Evolutionary conservation across 2,888 invertebrate genomes (phyloP), one percentile per base, ranked within the genome.

Genomic region (Andrena praecox): DNA sequence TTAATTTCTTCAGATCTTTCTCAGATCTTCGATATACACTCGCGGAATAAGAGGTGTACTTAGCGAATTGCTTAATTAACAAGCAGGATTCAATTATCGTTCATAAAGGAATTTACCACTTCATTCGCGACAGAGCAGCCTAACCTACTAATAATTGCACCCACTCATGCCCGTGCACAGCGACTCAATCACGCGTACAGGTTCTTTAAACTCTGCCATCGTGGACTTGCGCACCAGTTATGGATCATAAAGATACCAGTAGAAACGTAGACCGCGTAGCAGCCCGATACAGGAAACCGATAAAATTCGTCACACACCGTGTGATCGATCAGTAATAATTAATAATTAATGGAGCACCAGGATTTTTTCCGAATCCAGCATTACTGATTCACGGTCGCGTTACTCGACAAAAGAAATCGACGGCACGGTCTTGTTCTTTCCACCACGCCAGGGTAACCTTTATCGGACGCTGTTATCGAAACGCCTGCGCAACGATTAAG

Each of bases 401-500:
- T 76, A 35, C n/a, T 31, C 29, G 59, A 75, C n/a, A 42, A 59
- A 54, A 76, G 35, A 29, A 85, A 66, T 67, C 50, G n/a, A 27
- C 33, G 48, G 50, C 10, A 50, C 24, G 60, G 48, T 75, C 64
- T 52, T 63, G 54, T 64, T 64, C 56, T 27, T 20, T 16, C 50
- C 10, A 63, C 50, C 76, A 60, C 12, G 7, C 29, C 24, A 60
- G n/a, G 31, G n/a, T 35, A 59, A 59, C 42, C 33, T 73, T 73
- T 77, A 80, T 84, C 64, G 7, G 0, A 1, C 8, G 16, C 8
- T 60, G 67, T 72, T 85, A 85, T 87, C 81, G 7, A n/a, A 24
- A 20, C 29, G 59, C 73, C 62, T 54, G 60, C 20, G 29, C 59
- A 62, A 62, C 54, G 33, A 20, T 59, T 54, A 52, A 64, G 68